These are phyloP conservation scores for Serripes groenlandicus DNA, from an alignment of 2,888 invertebrate species.

Conservation along the genomic window DNA sequence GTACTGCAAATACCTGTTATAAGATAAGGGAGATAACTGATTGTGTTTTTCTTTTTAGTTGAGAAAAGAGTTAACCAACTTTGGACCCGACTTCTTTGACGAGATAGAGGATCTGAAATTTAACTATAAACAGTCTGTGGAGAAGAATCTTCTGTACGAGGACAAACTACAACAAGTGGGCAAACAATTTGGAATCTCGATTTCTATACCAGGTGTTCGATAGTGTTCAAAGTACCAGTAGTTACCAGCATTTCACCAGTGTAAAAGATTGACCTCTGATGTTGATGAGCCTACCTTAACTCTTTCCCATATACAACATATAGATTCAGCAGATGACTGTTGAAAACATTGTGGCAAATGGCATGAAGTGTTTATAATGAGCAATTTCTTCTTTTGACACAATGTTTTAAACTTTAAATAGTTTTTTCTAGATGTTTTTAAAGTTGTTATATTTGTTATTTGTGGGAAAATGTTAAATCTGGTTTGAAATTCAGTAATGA, in stretches of 20 bases:
- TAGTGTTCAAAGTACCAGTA: slow-evolving; percentile 15
- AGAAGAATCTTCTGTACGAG: slow-evolving; percentile 84
- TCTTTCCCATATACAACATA: not conserved
- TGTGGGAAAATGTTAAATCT: no score
- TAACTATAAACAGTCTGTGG: slow-evolving; percentile 84
- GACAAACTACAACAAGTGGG: slow-evolving; percentile 81
- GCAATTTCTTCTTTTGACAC: not conserved
- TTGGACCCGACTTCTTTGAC: slow-evolving; percentile 86
- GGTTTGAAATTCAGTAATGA: no score
- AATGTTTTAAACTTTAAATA: not conserved
- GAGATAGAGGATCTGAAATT: slow-evolving; percentile 86
- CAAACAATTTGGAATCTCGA: slow-evolving; percentile 82
- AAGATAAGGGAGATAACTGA: no score
- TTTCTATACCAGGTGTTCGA: slow-evolving; percentile 65
- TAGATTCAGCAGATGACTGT: not conserved
- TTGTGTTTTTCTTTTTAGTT: no score
- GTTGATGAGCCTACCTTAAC: not conserved
- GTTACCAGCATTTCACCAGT: not conserved
- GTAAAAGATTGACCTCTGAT: not conserved
- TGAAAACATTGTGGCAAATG: not conserved
- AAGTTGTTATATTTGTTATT: no score
- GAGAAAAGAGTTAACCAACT: slow-evolving; percentile 83
- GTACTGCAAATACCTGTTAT: no score
- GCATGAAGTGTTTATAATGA: no score
- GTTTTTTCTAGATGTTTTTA: no score